Percentiles rank a stretch among this genome's conserved stretches.
Conservation (phyloP, 2,888 invertebrate species). For the Eilema depressum region DNA sequence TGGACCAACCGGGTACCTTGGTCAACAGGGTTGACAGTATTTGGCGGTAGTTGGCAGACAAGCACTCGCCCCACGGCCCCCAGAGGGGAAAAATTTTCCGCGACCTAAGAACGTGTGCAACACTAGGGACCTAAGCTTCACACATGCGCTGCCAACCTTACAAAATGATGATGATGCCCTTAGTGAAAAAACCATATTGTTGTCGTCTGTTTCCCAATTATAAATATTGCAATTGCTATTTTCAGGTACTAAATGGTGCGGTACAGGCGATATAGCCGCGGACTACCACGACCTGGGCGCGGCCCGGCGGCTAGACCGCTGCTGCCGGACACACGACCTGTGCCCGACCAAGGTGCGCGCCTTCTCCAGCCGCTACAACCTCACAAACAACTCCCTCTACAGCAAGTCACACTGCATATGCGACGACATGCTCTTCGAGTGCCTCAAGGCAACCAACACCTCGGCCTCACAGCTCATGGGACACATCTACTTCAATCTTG, state of each 20-base stretch:
- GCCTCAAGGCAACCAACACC: constrained; percentile 91
- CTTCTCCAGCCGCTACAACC: constrained; percentile 91
- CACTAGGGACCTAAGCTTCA: too few relatives aligned
- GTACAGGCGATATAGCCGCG: constrained; percentile 94
- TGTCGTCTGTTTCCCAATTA: neutral
- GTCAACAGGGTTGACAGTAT: too few relatives aligned
- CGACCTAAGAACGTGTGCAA: too few relatives aligned
- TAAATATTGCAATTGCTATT: constrained; percentile 23
- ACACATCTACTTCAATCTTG: constrained; percentile 94
- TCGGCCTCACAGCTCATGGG: constrained; percentile 93
- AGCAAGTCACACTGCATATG: constrained; percentile 96
- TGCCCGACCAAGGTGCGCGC: constrained; percentile 94
- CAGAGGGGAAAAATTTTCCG: too few relatives aligned
- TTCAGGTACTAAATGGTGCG: constrained; percentile 97
- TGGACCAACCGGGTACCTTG: too few relatives aligned
- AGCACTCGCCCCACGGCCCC: too few relatives aligned
- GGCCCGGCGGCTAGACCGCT: constrained; percentile 91
- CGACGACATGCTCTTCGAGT: constrained; percentile 93
- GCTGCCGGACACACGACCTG: constrained; percentile 96
- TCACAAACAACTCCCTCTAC: constrained; percentile 94
- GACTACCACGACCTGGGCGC: constrained; percentile 94
- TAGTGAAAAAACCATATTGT: too few relatives aligned
- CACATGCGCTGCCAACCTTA: too few relatives aligned
- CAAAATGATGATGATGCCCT: too few relatives aligned
- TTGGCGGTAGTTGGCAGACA: too few relatives aligned